Base-by-base conservation (phyloP, 2,888 invertebrate species). In the Chymomyza caudatula region DNA sequence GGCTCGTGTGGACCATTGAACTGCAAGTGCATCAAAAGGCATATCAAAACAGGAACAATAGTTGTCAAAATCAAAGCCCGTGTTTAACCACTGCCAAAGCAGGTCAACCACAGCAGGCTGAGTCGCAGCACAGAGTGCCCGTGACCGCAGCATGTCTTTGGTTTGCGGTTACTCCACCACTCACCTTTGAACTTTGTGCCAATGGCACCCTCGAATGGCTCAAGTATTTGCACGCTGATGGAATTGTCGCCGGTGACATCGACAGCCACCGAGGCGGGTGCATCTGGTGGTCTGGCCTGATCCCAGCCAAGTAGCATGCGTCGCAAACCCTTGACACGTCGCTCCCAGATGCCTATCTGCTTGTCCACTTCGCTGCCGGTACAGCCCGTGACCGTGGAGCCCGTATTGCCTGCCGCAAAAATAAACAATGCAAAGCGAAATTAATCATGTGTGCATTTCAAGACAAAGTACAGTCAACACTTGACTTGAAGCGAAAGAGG, bases 171-270 rank as follows among this genome's bases (percentile, higher is more conserved):
- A 37, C 37, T 54, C 19, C n/a, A 60, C 37, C 57, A 62, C 44
- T 89, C 90, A 97, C 96, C 95, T 94, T 95, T 97, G 90, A 96
- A 98, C 91, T 97, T 97, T 43, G 97, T 98, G 80, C 96, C 94
- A 66, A 97, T 94, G 13, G 96, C 94, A 17, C 95, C 94, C 85
- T 96, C 96, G 52, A 94, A 93, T 20, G 95, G 94, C 85, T 95
- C 94, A 65, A 94, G 92, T 83, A 95, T 93, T 71, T 93, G 92
- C 29, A 94, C 92, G 64, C 91, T 91, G 11, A 95, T 92, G 29
- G 93, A 92, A 56, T 92, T 92, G 70, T 92, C 94, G 87, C 92
- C 94, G 63, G 92, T 94, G 63, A 89, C 94, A 88, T 76, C 92
- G 47, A 97, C 92, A 8, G 94, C 94, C 0, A 97, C 95, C 17